Evolutionary conservation across 2,113 vertebrate genomes (phyloP).

Genomic region (Bufo bufo): DNA sequence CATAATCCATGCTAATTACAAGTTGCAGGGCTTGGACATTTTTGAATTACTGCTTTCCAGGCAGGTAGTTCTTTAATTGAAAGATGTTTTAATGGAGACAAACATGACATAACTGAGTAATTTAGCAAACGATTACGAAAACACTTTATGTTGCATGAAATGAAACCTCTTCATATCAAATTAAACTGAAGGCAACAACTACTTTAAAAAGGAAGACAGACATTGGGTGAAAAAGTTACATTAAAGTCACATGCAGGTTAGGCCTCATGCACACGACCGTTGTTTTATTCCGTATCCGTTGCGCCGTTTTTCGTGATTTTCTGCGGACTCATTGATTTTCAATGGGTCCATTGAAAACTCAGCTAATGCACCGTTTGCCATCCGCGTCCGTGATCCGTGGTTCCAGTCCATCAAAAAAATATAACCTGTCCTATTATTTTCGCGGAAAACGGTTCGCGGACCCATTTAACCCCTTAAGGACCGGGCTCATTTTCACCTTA

Average conservation of each 20-base stretch:
- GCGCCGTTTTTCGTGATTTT: too few relatives aligned
- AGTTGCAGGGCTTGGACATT: not conserved
- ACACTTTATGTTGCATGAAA: constrained; percentile 5
- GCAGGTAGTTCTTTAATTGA: not conserved
- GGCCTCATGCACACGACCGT: too few relatives aligned
- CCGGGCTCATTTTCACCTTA: too few relatives aligned
- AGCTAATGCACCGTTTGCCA: too few relatives aligned
- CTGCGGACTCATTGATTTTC: too few relatives aligned
- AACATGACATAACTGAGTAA: not conserved
- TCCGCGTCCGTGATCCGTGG: too few relatives aligned
- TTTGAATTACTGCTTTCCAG: constrained; percentile 9
- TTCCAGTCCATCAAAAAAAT: too few relatives aligned
- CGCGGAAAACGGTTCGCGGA: too few relatives aligned
- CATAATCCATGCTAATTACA: not conserved
- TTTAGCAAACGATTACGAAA: not conserved
- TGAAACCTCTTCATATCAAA: not conserved
- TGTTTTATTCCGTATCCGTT: too few relatives aligned
- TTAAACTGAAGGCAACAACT: not conserved
- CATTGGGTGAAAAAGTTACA: not conserved
- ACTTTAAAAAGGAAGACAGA: not conserved
- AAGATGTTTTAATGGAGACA: constrained; percentile 5
- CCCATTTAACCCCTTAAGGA: too few relatives aligned
- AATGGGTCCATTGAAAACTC: too few relatives aligned
- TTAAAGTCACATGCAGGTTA: not conserved
- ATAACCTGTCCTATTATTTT: too few relatives aligned